Base-by-base conservation (phyloP, 2,888 invertebrate genomes). In the Ophion ellenae region DNA sequence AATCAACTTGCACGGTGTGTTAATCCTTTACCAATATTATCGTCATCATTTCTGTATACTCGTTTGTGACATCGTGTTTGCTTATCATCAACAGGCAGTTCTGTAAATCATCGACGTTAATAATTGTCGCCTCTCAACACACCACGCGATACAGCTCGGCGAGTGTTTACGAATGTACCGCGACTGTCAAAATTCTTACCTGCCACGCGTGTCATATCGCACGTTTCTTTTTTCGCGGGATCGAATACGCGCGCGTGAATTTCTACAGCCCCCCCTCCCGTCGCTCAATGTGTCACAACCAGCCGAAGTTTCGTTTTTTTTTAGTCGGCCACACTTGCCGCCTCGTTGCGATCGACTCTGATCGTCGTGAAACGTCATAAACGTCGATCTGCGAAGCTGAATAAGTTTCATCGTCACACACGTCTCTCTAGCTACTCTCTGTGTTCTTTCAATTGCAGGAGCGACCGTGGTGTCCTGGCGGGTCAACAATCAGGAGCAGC, bases 381-480 rank as follows among this genome's bases (percentile, higher is more conserved):
- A 47, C 17, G 3, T 53, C 17, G 53, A 53, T 53, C 53, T 53
- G 2, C 17, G 14, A 53, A 53, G 9, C 9, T 40, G 53, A 14
- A 53, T 17, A 14, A 53, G 17, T 53, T 17, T 17, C 17, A 3
- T 14, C 53, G n/a, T n/a, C n/a, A 17, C 14, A 53, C 53, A 53
- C 53, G 53, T 17, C 14, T 53, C 53, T 53, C 53, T 53, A 53
- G 53, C 17, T 53, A 53, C 11, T 3, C 17, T 53, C 17, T 40
- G 32, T 63, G 79, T 79, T 63, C 74, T 40, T 84, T 64, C 24
- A 20, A 63, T 67, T 40, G 71, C 94, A 99, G 99, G 99, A 94
- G 98, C 99, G 88, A 99, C 99, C 82, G 97, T 99, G 88, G 98
- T 98, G 89, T 99, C 99, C 93, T 99, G 99, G 99, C 96, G 98